Evolutionary conservation across 2,888 invertebrate species (phyloP).

Genomic region (Micoletzkya japonica): DNA sequence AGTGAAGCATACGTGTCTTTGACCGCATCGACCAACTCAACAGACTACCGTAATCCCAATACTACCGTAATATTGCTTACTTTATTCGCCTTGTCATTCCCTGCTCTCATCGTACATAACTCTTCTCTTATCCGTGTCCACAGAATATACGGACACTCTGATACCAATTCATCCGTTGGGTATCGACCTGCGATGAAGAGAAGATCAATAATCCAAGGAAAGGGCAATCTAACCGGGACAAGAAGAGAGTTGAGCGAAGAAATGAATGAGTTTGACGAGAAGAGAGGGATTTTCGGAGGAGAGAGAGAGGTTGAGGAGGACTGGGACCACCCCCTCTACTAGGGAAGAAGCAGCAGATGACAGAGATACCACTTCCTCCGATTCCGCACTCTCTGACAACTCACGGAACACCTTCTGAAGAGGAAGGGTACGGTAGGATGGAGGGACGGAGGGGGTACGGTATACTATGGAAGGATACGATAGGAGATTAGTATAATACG

Average conservation of each 20-base stretch:
- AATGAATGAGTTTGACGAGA: neutral
- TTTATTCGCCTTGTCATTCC: neutral
- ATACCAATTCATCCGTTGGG: slow-evolving; percentile 40
- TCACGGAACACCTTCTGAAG: slow-evolving; percentile 7
- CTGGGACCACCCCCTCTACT: slow-evolving; percentile 36
- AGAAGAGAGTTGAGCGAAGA: slow-evolving; percentile 15
- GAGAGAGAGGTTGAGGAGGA: slow-evolving; percentile 34
- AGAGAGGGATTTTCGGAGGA: neutral
- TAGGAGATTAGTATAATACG: too few species aligned
- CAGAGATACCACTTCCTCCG: slow-evolving; percentile 26
- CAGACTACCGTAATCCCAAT: neutral
- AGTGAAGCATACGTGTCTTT: slow-evolving; percentile 33
- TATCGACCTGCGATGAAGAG: slow-evolving; percentile 30
- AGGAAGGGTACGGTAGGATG: too few species aligned
- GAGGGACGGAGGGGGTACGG: too few species aligned
- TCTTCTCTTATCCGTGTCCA: slow-evolving; percentile 44
- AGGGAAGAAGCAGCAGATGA: slow-evolving; percentile 40
- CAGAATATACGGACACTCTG: slow-evolving; percentile 48
- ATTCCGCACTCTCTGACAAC: slow-evolving; percentile 2
- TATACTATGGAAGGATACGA: too few species aligned
- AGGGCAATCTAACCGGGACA: neutral
- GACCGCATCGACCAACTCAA: slow-evolving; percentile 30
- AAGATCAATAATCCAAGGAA: neutral
- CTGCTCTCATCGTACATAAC: slow-evolving; percentile 16
- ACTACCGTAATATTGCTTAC: neutral